phyloP scores from a whole-genome alignment of 2,113 vertebrate genomes.

The Morone chrysops region DNA sequence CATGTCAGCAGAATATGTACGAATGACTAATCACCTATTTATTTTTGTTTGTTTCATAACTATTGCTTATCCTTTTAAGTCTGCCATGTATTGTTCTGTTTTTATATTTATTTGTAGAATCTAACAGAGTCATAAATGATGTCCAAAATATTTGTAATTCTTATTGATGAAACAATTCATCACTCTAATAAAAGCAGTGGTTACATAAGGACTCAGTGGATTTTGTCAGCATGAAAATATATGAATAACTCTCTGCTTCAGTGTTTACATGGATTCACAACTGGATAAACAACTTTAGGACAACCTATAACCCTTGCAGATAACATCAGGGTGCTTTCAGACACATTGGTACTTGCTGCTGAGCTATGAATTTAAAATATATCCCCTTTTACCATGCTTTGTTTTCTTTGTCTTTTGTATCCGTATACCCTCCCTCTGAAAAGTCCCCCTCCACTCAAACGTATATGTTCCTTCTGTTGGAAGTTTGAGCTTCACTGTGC shows the following conservation, averaged over 20 bases:
- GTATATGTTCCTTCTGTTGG: no score
- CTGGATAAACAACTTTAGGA: background rate
- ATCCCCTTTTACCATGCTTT: background rate
- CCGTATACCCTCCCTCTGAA: background rate
- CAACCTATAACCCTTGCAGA: background rate
- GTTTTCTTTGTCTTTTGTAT: background rate
- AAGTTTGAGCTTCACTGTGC: no score
- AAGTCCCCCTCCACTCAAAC: background rate
- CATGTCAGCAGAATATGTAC: background rate
- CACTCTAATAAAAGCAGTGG: background rate
- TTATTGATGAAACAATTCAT: background rate
- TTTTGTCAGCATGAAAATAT: background rate
- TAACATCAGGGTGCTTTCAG: background rate
- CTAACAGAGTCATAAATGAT: background rate
- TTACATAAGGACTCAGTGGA: background rate
- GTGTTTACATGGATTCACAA: background rate
- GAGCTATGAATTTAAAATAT: background rate
- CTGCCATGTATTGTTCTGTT: background rate
- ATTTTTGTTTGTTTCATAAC: background rate
- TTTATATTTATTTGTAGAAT: background rate
- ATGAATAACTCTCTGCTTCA: background rate
- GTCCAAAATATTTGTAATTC: constrained; percentile 3
- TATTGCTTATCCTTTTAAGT: background rate
- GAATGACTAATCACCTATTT: constrained; percentile 12
- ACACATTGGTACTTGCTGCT: background rate